Base-by-base conservation (phyloP, 2,888 invertebrate genomes). In the Plebejus anna region DNA sequence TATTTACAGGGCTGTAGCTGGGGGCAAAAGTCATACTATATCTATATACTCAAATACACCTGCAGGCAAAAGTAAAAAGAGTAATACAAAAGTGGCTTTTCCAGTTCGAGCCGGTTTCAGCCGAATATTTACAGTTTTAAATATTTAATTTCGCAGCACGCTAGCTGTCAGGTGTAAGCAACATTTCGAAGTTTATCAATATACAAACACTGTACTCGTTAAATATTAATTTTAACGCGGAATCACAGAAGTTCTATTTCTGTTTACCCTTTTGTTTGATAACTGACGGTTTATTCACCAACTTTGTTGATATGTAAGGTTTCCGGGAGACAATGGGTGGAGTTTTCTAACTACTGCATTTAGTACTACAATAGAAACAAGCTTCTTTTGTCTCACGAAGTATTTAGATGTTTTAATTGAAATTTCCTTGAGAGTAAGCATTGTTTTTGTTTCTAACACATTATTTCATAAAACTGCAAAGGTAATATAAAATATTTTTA, bases 251-350 rank as follows among this genome's bases (percentile, higher is more conserved):
- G 66, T 66, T 66, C 32, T 66, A 66, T 66, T 66, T 66, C 66
- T 66, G 32, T 66, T 66, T 66, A 36, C 66, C 66, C 66, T 66
- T 66, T 66, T 66, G 66, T 66, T 66, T 5, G 66, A 66, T 66
- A 66, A 16, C 66, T 66, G 66, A 36, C 66, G 66, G 32, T 66
- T 66, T 66, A 66, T 71, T n/a, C 71, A 42, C 38, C n/a, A 71
- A 71, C 42, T 71, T 71, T 71, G 71, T 71, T 71, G 71, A 71
- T 71, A 71, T 71, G 71, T 71, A 71, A n/a, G 71, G 71, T 42
- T 42, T 71, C 71, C 7, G 71, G 71, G 11, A 38, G 42, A 71
- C 71, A 71, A 71, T 42, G 71, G 66, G 32, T n/a, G 42, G 42
- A 71, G 71, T 42, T 42, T 71, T 71, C 71, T 71, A 71, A 71